Evolutionary conservation across 1,140 invertebrate genomes (phyloP), one percentile per base, ranked within the genome.

Genomic region (Triops cancriformis): DNA sequence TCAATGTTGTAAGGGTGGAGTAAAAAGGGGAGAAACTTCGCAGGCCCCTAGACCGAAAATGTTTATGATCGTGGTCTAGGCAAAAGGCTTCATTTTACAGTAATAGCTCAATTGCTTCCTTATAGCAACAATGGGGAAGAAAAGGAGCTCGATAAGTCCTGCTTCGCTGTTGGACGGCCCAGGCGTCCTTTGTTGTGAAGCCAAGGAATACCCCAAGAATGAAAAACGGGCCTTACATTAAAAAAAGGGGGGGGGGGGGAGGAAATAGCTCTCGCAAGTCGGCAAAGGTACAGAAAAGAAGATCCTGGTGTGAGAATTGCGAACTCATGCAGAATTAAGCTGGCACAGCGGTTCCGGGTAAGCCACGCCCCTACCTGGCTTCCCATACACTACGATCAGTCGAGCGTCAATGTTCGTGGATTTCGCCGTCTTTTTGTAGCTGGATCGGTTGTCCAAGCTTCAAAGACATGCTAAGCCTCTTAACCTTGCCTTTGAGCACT

Each of bases 81-180:
- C 0, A n/a, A 64, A 64, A 64, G 51, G 51, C 23, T 64, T 64
- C 51, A 6, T 64, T 64, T 64, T 64, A 64, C 51, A 18, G 51
- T 64, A 64, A 64, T 64, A 64, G 51, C 51, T 64, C 51, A 64
- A 64, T 64, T 64, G 51, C 51, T 64, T 64, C 51, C 51, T 64
- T 23, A 23, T 64, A 23, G 51, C 51, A 64, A 64, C 51, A 64
- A 64, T 64, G 51, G 23, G 6, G 51, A 64, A 64, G 51, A 64
- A 64, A 64, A 64, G 51, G 51, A 64, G 51, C 14, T 23, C 51
- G 18, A 64, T 64, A 64, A 64, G 51, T 64, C 51, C 51, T 64
- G 51, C 51, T 64, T 9, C 51, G 51, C 23, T 64, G 51, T 64
- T 14, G 51, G 23, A 18, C 23, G 51, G 51, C 14, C 14, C 51